Percentiles rank a stretch among this genome's conserved stretches.
Evolutionary conservation across 2,888 invertebrate species (phyloP).

Genomic region (Nomada fucata): DNA sequence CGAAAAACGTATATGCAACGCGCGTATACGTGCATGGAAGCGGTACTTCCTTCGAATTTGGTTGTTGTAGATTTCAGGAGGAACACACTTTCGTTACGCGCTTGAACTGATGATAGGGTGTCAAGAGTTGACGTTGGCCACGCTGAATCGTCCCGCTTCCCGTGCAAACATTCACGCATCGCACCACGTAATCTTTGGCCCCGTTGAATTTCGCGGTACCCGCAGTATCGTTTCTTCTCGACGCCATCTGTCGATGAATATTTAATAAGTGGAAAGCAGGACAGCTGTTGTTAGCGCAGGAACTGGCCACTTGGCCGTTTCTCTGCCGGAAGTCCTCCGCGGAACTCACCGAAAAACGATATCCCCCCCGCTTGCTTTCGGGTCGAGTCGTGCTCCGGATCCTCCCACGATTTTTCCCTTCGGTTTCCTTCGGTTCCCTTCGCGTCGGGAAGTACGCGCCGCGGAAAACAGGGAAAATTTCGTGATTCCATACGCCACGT

Average conservation of each 20-base stretch:
- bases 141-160: constrained; percentile 16
- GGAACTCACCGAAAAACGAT: constrained; percentile 54
- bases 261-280: constrained; percentile 62
- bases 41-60: too few relatives aligned
- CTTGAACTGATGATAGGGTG: too few relatives aligned
- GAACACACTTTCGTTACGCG: too few relatives aligned
- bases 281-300: constrained; percentile 58
- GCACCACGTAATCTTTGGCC: constrained; percentile 14
- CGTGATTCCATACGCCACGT: too few relatives aligned
- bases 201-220: constrained; percentile 15
- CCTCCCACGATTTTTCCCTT: constrained; percentile 2
- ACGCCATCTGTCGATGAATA: constrained; percentile 58
- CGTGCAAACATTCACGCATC: not conserved
- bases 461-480: too few relatives aligned
- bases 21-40: too few relatives aligned
- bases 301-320: constrained; percentile 60
- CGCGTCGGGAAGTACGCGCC: too few relatives aligned
- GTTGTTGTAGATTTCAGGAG: too few relatives aligned
- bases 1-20: too few relatives aligned
- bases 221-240: not conserved
- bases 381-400: not conserved
- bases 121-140: not conserved
- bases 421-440: not conserved
- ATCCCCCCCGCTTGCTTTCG: constrained; percentile 8
- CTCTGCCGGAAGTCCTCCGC: constrained; percentile 57